Conservation (phyloP, 2,888 invertebrate species). For the Platerodrilus igneus region DNA sequence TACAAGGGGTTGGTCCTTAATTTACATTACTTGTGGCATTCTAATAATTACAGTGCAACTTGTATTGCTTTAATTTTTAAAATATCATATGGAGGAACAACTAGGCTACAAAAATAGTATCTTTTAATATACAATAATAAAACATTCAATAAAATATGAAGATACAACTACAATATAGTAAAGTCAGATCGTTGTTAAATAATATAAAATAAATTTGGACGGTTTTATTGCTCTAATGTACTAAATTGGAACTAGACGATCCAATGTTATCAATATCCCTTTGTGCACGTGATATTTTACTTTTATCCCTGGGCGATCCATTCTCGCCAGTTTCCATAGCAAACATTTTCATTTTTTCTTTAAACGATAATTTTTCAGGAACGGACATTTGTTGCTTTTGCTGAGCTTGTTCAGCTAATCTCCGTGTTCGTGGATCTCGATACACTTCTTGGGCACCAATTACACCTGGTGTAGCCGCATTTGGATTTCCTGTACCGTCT, state of each 20-base stretch:
- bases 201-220: too few species aligned
- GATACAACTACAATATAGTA: too few species aligned
- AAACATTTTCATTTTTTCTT: constrained; percentile 99
- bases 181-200: too few species aligned
- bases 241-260: constrained; percentile 43
- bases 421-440: constrained; percentile 84
- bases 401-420: constrained; percentile 71
- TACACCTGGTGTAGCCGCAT: constrained; percentile 81
- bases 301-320: constrained; percentile 88
- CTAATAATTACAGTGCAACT: too few species aligned
- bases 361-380: constrained; percentile 92
- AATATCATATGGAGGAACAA: too few species aligned
- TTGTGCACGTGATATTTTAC: constrained; percentile 93
- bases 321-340: constrained; percentile 94
- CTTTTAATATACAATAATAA: too few species aligned
- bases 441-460: constrained; percentile 98
- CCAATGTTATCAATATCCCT: constrained; percentile 79
- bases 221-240: too few species aligned
- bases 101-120: too few species aligned
- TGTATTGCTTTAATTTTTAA: too few species aligned
- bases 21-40: too few species aligned
- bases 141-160: too few species aligned
- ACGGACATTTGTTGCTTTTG: constrained; percentile 63
- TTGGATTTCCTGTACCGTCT: constrained; percentile 48
- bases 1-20: too few species aligned